Evolutionary conservation across 2,113 vertebrate genomes (phyloP), one percentile per base, ranked within the genome.

Genomic region (Catharus bicknelli): DNA sequence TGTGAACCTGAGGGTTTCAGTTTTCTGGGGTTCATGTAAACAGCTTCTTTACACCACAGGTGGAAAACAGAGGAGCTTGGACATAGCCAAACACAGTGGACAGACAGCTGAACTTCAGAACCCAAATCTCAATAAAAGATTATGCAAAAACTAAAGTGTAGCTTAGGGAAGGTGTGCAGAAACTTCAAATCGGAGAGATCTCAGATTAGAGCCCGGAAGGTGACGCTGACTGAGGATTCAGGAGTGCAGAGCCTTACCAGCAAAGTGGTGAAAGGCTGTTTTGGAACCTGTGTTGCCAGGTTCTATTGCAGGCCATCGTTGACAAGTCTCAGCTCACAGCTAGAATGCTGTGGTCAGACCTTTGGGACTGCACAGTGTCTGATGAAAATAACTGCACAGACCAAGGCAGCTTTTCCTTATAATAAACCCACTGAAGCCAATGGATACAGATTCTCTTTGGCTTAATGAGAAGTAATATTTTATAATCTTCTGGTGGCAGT

Each of bases 251-350:
- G 4, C 27, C 42, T 59, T 66, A 48, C 11, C 42, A 75, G 29
- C 30, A 8, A 64, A 64, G 29, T 9, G 32, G 50, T 40, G 74
- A 54, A 11, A 3, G 3, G 8, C 21, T 81, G 38, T 4, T 25
- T 0, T 53, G 5, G 5, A 9, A 5, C 38, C 38, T 38, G 2
- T 74, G 36, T 27, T 34, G 34, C 42, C 47, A 51, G 34, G 16
- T 3, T 3, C 30, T 25, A 5, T 27, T 19, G 16, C 27, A n/a
- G 62, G 13, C 26, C 1, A 0, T 9, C 2, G 15, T 9, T 42
- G 22, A n/a, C 22, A 58, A 61, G 15, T 32, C 12, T 32, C 32
- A 50, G 48, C 55, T 92, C 34, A 48, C 43, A 50, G 58, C 27
- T 43, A 10, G 73, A 55, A 51, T 29, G 32, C 8, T 20, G 6